Base-by-base conservation (phyloP, 1,140 invertebrate genomes). In the Cyrtorhinus lividipennis region DNA sequence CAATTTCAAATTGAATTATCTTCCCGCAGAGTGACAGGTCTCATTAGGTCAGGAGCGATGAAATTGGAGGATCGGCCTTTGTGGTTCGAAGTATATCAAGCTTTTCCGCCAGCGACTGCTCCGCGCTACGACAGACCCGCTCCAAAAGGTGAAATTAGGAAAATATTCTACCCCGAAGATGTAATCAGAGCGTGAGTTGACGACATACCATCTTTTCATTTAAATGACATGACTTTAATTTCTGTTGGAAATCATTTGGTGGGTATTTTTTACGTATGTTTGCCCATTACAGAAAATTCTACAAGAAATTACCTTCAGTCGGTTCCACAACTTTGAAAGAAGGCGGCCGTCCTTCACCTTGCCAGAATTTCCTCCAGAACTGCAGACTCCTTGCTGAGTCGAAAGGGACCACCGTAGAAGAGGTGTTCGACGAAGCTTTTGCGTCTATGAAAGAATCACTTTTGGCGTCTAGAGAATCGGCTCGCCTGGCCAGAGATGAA, bases 141-240 rank as follows among this genome's bases (percentile, higher is more conserved):
- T 27, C 75, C 80, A 0, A 73, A 79, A 18, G 73, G 79, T 30
- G 71, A 80, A 53, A 73, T 91, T 12, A 78, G 71, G 67, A 72
- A 81, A 56, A 91, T 95, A 64, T 83, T 92, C 62, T 95, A 95
- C 69, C 75, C 81, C 66, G 92, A 95, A 79, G 93, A 96, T 77
- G 71, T 78, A 59, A 76, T 91, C 15, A 79, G 92, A 83, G 88
- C 84, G 70, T 71, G 60, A 68, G 69, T 69, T 38, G 30, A 15
- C 30, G 30, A 38, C 30, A 38, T 38, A 5, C 30, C 5, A 38
- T 15, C 15, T 5, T 38, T 5, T 5, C 30, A 38, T 8, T 5
- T 15, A 8, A 15, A 15, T 38, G 5, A 38, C 30, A 38, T 8
- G 30, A 5, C 15, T 15, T 30, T 30, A 46, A 5, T 30, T 30